Evolutionary conservation across 2,113 vertebrate species (phyloP).

Genomic region (Oncorhynchus clarkii): DNA sequence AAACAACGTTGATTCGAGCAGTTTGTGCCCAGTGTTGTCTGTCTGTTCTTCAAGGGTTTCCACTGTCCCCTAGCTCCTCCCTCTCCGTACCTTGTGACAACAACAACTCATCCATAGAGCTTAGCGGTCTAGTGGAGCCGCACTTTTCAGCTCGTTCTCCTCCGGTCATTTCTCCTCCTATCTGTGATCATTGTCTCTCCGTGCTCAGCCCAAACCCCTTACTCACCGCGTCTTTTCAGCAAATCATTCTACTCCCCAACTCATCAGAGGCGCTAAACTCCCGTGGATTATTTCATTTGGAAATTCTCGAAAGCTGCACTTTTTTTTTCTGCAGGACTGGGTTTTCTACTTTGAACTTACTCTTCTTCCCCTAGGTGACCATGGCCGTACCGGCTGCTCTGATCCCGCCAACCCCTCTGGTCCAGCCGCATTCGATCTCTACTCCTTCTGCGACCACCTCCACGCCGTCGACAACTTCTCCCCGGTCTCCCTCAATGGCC

Average conservation of each 20-base stretch:
- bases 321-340: constrained; percentile 57
- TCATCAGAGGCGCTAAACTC: constrained; percentile 75
- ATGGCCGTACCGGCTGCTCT: constrained; percentile 97
- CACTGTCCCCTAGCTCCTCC: constrained; percentile 94
- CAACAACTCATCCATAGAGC: constrained; percentile 93
- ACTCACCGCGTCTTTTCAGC: constrained; percentile 78
- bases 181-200: constrained; percentile 93
- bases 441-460: constrained; percentile 81
- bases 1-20: no score
- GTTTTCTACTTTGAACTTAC: constrained; percentile 79
- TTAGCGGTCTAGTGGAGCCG: constrained; percentile 62
- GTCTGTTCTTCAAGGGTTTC: constrained; percentile 84
- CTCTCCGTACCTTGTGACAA: constrained; percentile 94
- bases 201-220: constrained; percentile 77
- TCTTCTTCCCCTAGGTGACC: constrained; percentile 80
- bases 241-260: constrained; percentile 77
- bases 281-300: constrained; percentile 74
- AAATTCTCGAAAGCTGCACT: constrained; percentile 54
- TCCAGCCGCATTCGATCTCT: constrained; percentile 84
- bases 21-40: constrained; percentile 12
- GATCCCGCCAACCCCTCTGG: constrained; percentile 86
- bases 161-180: constrained; percentile 91
- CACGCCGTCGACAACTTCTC: constrained; percentile 85
- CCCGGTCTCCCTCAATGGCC: constrained; percentile 82
- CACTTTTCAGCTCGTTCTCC: constrained; percentile 96